Evolutionary conservation across 2,113 vertebrate species (phyloP).

Genomic region (Crotalus horridus): DNA sequence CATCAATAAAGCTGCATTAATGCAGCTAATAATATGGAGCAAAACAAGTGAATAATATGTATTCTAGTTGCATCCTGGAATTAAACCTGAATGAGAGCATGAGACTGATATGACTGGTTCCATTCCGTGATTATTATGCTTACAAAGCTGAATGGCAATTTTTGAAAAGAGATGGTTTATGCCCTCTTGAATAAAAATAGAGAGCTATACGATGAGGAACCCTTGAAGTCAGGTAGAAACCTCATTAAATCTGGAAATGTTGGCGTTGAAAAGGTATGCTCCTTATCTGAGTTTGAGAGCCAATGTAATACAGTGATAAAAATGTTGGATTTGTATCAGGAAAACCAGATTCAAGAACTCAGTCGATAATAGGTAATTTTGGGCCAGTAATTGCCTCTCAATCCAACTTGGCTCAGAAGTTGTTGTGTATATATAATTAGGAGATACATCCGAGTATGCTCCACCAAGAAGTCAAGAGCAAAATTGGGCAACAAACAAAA

Average conservation of each 20-base stretch:
- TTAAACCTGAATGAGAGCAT: not conserved
- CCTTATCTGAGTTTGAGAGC: not conserved
- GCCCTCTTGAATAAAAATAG: not conserved
- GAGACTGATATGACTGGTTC: not conserved
- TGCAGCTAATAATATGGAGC: not conserved
- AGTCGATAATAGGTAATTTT: not conserved
- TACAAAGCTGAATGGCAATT: not conserved
- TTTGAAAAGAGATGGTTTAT: not conserved
- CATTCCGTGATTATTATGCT: not conserved
- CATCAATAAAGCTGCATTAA: not conserved
- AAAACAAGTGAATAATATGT: not conserved
- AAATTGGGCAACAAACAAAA: not conserved
- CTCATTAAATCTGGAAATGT: not conserved
- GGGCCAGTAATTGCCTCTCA: not conserved
- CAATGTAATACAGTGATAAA: not conserved
- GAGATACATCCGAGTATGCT: not conserved
- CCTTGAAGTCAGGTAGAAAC: not conserved
- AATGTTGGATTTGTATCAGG: not conserved
- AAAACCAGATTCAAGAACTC: not conserved
- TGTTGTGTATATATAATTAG: not conserved
- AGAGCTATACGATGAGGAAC: not conserved
- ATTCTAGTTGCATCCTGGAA: not conserved
- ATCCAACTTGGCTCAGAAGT: not conserved
- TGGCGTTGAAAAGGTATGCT: not conserved
- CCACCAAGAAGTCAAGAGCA: not conserved